Evolutionary conservation across 1,140 invertebrate species (phyloP).

Genomic region (Octopus sinensis): DNA sequence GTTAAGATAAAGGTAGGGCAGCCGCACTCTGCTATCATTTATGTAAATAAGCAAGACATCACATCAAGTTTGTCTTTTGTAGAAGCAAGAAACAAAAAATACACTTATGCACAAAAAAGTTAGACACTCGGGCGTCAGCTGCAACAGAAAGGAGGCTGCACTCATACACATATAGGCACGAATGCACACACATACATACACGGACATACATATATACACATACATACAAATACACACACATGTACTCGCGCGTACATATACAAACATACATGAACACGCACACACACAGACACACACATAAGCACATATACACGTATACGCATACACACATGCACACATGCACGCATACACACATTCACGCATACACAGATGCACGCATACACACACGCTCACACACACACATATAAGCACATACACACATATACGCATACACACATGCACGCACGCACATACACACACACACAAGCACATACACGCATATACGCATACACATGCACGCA

Average conservation of each 20-base stretch:
- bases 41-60: no score
- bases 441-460: background rate
- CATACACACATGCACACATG: background rate
- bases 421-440: background rate
- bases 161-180: no score
- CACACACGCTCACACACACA: background rate
- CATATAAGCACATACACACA: background rate
- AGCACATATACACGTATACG: background rate
- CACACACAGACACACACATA: background rate
- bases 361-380: no score
- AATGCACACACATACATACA: no score
- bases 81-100: no score
- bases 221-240: background rate
- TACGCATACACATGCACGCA: background rate
- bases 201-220: background rate
- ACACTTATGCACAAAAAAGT: no score
- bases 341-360: background rate
- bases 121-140: no score
- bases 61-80: no score
- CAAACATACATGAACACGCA: background rate
- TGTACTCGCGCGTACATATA: background rate
- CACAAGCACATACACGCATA: background rate
- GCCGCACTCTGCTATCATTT: no score
- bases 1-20: no score
- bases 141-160: no score